Evolutionary conservation across 2,888 invertebrate genomes (phyloP).

Genomic region (Pandemis corylana): DNA sequence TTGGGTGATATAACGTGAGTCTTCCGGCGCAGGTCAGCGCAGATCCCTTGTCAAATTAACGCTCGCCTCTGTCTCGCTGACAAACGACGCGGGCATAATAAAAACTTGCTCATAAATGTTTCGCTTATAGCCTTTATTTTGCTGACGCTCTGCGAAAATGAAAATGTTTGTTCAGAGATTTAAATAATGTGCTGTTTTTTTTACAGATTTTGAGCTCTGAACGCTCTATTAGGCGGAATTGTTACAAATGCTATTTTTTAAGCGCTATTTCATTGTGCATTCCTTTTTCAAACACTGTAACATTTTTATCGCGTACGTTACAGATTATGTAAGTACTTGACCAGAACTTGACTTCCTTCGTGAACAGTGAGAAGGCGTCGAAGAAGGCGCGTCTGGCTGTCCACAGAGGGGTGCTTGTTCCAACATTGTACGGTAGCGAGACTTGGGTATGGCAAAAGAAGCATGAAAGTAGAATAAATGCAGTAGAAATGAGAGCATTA

Average conservation of each 20-base stretch:
- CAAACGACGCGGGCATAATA: slow-evolving; percentile 76
- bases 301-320: too few relatives aligned
- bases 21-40: slow-evolving; percentile 65
- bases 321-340: too few relatives aligned
- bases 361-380: too few relatives aligned
- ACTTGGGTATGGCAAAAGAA: not conserved
- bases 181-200: slow-evolving; percentile 5
- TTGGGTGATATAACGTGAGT: slow-evolving; percentile 56
- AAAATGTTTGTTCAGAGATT: slow-evolving; percentile 42
- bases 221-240: not conserved
- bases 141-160: slow-evolving; percentile 51
- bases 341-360: slow-evolving; percentile 29
- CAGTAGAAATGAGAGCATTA: not conserved
- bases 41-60: slow-evolving; percentile 83
- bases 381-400: too few relatives aligned
- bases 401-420: too few relatives aligned
- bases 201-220: not conserved
- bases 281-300: too few relatives aligned
- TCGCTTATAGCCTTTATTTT: slow-evolving; percentile 55
- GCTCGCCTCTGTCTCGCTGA: slow-evolving; percentile 76
- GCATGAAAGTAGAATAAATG: not conserved
- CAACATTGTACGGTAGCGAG: too few relatives aligned
- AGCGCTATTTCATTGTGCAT: too few relatives aligned
- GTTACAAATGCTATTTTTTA: not conserved
- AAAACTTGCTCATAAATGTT: slow-evolving; percentile 64